Conservation (phyloP, 2,797 vertebrate genomes). For the Gallinago nigripennis region DNA sequence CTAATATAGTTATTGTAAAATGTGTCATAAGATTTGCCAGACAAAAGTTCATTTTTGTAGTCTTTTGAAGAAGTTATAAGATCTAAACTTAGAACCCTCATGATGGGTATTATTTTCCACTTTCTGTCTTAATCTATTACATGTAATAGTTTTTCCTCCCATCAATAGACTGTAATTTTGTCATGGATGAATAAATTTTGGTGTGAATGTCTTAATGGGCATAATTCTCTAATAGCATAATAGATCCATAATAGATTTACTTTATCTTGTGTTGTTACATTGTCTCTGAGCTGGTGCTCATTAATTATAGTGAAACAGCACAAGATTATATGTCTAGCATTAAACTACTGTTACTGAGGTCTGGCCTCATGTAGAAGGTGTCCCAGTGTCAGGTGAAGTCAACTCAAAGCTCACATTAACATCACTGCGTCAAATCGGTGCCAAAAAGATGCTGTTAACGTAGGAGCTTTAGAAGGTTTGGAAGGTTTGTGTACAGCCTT, state of each 20-base stretch:
- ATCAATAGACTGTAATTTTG: not conserved
- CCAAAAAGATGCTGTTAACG: not conserved
- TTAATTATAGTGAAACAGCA: not conserved
- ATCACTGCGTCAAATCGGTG: not conserved
- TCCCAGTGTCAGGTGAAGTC: not conserved
- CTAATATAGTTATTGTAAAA: not conserved
- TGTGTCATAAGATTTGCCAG: not conserved
- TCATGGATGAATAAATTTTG: not conserved
- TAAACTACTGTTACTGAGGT: not conserved
- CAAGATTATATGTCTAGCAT: not conserved
- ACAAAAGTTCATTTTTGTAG: not conserved
- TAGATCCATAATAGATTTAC: not conserved
- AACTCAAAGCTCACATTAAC: not conserved
- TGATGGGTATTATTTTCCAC: not conserved
- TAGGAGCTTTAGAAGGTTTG: not conserved
- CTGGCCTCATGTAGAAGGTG: not conserved
- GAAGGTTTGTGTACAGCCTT: not conserved
- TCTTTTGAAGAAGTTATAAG: not conserved
- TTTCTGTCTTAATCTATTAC: not conserved
- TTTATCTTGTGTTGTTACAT: not conserved
- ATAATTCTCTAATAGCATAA: not conserved
- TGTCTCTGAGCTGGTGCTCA: not conserved
- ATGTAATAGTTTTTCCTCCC: not conserved
- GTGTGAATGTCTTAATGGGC: not conserved
- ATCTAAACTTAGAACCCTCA: not conserved